Evolutionary conservation across 2,113 vertebrate species (phyloP).

Genomic region (Rhabdornis inornatus): DNA sequence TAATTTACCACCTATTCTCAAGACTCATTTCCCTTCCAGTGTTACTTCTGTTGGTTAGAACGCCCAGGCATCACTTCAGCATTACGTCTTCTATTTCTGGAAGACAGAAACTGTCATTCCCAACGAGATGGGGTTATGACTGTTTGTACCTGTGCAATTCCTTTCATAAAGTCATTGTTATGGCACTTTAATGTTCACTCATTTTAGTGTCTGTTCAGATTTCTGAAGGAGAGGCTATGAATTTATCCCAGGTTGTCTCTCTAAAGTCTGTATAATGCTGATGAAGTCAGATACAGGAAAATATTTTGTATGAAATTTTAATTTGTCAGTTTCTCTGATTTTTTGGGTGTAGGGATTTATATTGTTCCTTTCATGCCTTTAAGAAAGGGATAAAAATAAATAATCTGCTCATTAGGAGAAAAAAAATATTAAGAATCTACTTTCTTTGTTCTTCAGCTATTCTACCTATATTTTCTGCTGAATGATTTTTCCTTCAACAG

Average conservation of each 20-base stretch:
- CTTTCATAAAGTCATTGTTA: neutral
- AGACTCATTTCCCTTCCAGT: neutral
- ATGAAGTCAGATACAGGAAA: neutral
- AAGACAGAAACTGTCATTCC: neutral
- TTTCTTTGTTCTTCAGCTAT: neutral
- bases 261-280: neutral
- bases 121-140: neutral
- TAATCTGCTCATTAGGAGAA: neutral
- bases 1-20: neutral
- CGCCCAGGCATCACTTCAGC: neutral
- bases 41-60: neutral
- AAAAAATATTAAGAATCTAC: neutral
- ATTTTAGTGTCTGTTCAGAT: neutral
- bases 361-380: neutral
- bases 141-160: neutral
- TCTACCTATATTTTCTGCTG: neutral
- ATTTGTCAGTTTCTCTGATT: neutral
- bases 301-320: neutral
- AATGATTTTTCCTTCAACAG: neutral
- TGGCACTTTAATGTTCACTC: neutral
- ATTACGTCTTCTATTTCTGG: neutral
- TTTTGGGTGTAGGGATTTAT: neutral
- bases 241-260: neutral
- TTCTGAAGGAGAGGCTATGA: constrained; percentile 1
- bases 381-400: neutral